These are phyloP conservation scores for Synergus laeviventris DNA, from an alignment of 2,888 invertebrate genomes.

Conservation along the genomic window DNA sequence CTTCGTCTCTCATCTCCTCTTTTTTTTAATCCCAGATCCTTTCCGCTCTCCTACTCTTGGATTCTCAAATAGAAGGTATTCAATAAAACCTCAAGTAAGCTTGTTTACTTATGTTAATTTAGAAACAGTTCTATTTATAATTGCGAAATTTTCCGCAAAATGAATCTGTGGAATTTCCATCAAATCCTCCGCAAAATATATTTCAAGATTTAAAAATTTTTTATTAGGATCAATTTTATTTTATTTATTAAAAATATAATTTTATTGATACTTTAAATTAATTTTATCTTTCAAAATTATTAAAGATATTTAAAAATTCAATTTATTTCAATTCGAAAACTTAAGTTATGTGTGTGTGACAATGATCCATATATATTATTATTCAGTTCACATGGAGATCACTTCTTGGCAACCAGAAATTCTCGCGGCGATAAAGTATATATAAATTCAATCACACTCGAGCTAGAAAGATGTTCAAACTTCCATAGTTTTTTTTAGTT, in stretches of 20 bases:
- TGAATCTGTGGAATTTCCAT: background rate
- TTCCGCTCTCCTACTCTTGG: background rate
- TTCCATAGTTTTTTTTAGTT: constrained; percentile 3
- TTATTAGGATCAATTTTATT: too few relatives aligned
- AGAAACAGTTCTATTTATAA: too few relatives aligned
- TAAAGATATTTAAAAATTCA: too few relatives aligned
- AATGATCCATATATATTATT: constrained; percentile 15
- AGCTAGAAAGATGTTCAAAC: constrained; percentile 2
- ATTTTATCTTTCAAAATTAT: too few relatives aligned
- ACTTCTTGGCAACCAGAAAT: background rate
- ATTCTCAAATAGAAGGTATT: background rate
- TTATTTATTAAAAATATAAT: too few relatives aligned
- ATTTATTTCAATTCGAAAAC: too few relatives aligned
- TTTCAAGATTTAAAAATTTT: too few relatives aligned
- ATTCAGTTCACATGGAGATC: constrained; percentile 26
- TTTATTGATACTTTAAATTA: too few relatives aligned
- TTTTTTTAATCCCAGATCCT: background rate
- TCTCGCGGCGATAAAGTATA: background rate
- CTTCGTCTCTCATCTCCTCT: constrained; percentile 2
- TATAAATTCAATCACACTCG: constrained; percentile 12
- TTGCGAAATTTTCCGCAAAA: too few relatives aligned
- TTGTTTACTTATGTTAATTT: too few relatives aligned
- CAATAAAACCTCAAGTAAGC: constrained; percentile 5
- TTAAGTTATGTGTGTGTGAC: too few relatives aligned
- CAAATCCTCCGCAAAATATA: too few relatives aligned